Base-by-base conservation (phyloP, 2,797 vertebrate species). In the Sebastes itinus region DNA sequence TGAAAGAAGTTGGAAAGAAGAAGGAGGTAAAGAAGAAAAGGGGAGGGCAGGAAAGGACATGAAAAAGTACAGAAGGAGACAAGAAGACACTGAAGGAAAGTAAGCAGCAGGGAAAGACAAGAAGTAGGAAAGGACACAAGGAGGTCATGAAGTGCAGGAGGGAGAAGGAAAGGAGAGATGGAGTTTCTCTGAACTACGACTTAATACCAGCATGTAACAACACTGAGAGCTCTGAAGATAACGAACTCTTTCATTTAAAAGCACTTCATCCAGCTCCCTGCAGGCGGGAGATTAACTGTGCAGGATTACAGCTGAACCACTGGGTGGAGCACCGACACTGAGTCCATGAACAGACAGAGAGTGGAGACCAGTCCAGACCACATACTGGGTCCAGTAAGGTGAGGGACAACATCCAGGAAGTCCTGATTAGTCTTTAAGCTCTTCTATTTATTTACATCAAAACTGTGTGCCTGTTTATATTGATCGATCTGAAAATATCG, bases 261-360 rank as follows among this genome's bases (percentile, higher is more conserved):
- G 46, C 25, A 30, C 5, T 10, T 25, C 18, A 14, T 4, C 11
- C 16, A 4, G 16, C 22, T 79, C 8, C 11, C 9, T 65, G 33
- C 20, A 4, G 65, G n/a, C 12, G 7, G 38, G 52, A 59, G 32
- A 77, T 52, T 13, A 38, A 56, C 2, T 33, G 64, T 85, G 88
- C 69, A 88, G 3, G 7, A 10, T 72, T 74, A 77, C 71, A 82
- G 60, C 56, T 64, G 42, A 20, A 59, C 91, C 92, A 92, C 91
- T 73, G 25, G 87, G 86, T 86, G 92, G 89, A 82, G 88, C 87
- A 88, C 65, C 58, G 46, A 73, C 18, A 81, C 87, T 30, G 30
- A 71, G n/a, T 32, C 16, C 38, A 55, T 32, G 9, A 49, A 63
- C 32, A 65, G 59, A 75, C 46, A 56, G 61, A 23, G 16, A 78